phyloP scores from a whole-genome alignment of 2,888 invertebrate species.

The Microdon myrmicae region DNA sequence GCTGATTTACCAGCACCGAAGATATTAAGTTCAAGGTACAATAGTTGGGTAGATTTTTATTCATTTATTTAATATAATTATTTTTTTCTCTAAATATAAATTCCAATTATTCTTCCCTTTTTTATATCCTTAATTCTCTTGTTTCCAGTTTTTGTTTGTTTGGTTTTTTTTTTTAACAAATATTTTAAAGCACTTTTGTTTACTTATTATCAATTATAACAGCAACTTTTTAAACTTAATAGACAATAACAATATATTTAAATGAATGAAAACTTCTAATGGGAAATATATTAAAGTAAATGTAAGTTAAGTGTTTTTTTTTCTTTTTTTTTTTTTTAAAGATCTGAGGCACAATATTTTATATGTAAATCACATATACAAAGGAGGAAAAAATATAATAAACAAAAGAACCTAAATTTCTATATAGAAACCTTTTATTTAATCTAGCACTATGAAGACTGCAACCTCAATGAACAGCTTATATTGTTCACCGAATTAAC shows the following conservation, averaged over 20 bases:
- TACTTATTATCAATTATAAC: conserved; percentile 16
- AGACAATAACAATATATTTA: conserved; percentile 30
- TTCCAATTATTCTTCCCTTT: conserved; percentile 32
- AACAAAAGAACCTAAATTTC: conserved; percentile 44
- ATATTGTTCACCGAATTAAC: conserved; percentile 62
- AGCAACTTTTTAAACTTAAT: conserved; percentile 31
- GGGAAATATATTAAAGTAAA: conserved; percentile 25
- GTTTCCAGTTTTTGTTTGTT: neutral
- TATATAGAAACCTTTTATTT: conserved; percentile 47
- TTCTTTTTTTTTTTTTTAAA: conserved; percentile 10
- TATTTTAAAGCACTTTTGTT: conserved; percentile 47
- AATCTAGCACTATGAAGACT: conserved; percentile 35
- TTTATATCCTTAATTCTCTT: too few species aligned
- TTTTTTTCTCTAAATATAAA: conserved; percentile 7
- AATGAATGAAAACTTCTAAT: conserved; percentile 21
- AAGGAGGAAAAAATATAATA: too few species aligned
- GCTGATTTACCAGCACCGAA: conserved; percentile 34
- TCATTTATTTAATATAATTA: too few species aligned
- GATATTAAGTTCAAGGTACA: conserved; percentile 50
- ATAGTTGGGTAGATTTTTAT: conserved; percentile 47
- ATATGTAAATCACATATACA: conserved; percentile 22
- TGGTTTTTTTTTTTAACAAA: conserved; percentile 31
- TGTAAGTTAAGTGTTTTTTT: conserved; percentile 7
- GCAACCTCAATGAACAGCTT: conserved; percentile 11
- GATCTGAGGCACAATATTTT: conserved; percentile 43